Base-by-base conservation (phyloP, 2,888 invertebrate species). In the Zelleria hepariella region DNA sequence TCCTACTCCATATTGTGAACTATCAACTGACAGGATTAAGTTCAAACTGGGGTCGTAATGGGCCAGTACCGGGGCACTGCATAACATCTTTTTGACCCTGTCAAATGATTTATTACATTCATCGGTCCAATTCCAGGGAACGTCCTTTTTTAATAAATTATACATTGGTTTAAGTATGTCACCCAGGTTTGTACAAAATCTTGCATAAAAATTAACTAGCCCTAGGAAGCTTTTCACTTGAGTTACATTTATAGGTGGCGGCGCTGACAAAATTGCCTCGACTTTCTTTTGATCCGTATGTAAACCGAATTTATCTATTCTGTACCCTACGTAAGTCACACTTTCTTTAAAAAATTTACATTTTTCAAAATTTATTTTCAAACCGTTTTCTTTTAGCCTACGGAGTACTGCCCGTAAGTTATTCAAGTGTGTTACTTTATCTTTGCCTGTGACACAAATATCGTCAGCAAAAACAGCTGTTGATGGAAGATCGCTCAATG, bases 391-490 rank as follows among this genome's bases (percentile, higher is more conserved):
- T 21, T 56, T 48, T 5, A 68, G 56, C 26, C 66, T 54, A 10
- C 55, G 25, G 20, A 70, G 21, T 10, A 69, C 68, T 0, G 62
- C 62, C 57, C 62, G 25, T 26, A 68, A 57, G 59, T 68, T 69
- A 8, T 3, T 42, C 59, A 64, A 23, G 53, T 64, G 64, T 15
- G 26, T 10, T 18, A 4, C 15, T 25, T 58, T 62, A 57, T 64
- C 49, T 20, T 20, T 58, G 0, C 63, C 63, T 5, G 62, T 63
- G 2, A 65, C 61, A 60, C 67, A 67, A 8, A 67, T 66, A 18
- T 69, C 67, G 56, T 69, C 68, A 0, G 57, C 20, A 23, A 68
- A 70, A 1, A 66, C 67, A 0, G 57, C 63, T 6, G 62, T 61
- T 0, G 51, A 57, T 2, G 65, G 64, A 2, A 68, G 7, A 0